phyloP scores from a whole-genome alignment of 2,888 invertebrate genomes.

The Hemicrepidius hirtus region DNA sequence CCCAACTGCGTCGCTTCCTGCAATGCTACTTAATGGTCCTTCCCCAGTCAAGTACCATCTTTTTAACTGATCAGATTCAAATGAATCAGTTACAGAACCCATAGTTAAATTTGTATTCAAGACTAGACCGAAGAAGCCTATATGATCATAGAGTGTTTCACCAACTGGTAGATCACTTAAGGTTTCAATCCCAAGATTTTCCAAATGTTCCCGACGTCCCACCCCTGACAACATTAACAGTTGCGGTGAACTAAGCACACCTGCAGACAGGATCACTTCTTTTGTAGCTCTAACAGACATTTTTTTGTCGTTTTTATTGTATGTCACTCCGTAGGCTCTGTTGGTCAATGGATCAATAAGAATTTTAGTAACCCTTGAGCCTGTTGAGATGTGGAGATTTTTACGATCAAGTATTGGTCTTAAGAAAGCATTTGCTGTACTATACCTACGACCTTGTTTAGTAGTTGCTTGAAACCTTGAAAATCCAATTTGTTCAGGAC shows the following conservation, averaged over 20 bases:
- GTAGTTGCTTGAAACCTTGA: slow-evolving; percentile 32
- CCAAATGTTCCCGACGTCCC: slow-evolving; percentile 77
- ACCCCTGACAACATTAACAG: slow-evolving; percentile 81
- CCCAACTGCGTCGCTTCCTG: slow-evolving; percentile 75
- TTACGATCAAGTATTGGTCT: slow-evolving; percentile 76
- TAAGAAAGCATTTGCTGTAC: slow-evolving; percentile 79
- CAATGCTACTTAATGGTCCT: slow-evolving; percentile 74
- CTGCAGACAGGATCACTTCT: slow-evolving; percentile 85
- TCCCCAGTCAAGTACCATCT: slow-evolving; percentile 67
- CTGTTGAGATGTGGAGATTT: slow-evolving; percentile 81
- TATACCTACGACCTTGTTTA: slow-evolving; percentile 74
- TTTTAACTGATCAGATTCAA: slow-evolving; percentile 14
- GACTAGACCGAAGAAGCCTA: slow-evolving; percentile 79
- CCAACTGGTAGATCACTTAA: slow-evolving; percentile 74
- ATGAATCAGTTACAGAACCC: slow-evolving; percentile 16
- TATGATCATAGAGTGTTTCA: slow-evolving; percentile 74
- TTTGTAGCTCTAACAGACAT: slow-evolving; percentile 76
- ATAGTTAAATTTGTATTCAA: slow-evolving; percentile 76
- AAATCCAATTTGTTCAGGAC: slow-evolving; percentile 38
- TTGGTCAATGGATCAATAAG: slow-evolving; percentile 77
- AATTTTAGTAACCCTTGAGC: slow-evolving; percentile 79
- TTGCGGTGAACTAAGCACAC: slow-evolving; percentile 88
- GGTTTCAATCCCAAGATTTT: slow-evolving; percentile 71
- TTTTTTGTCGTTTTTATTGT: slow-evolving; percentile 75
- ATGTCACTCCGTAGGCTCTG: slow-evolving; percentile 79